Base-by-base conservation (phyloP, 1,140 invertebrate genomes). In the Tetramorium alpestre region DNA sequence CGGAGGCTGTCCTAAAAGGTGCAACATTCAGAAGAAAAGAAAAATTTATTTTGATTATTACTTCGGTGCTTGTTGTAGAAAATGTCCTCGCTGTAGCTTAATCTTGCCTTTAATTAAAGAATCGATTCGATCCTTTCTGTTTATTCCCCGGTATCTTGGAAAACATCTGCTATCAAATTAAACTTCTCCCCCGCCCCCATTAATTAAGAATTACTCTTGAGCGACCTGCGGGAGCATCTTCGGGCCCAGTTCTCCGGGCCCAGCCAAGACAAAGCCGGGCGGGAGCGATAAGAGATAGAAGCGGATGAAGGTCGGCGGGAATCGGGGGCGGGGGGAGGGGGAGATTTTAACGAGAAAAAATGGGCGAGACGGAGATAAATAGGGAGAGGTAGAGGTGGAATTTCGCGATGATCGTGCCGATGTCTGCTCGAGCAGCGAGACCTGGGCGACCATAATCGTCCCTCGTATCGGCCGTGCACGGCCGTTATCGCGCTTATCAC, bases 401-500 rank as follows among this genome's bases (percentile, higher is more conserved):
- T 87, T 92, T 87, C 65, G 90, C 92, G 91, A 93, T 91, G 93
- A 92, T 94, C 92, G 93, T 93, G 91, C 90, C 92, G 92, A 94
- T 93, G 92, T 93, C 93, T 93, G 92, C 64, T 75, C 87, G 87
- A 85, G 82, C 87, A 82, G 54, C 54, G 90, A 91, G 90, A 90
- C 75, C 81, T 62, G 80, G 84, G 92, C 92, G 94, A 94, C 93
- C 94, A 94, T 95, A 95, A 95, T 95, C 94, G 93, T 95, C 92
- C 77, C 92, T 93, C 90, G 94, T 95, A 94, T 94, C 94, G 93
- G 87, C 91, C 88, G 92, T 94, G 92, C 92, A 92, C 91, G 85
- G 92, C 88, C 91, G 93, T 95, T 95, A 95, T 95, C 94, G 92
- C 92, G 91, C 89, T 95, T 95, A 95, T 95, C 95, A 93, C 89